Conservation (phyloP, 1,140 invertebrate species). For the Homalodisca vitripennis region DNA sequence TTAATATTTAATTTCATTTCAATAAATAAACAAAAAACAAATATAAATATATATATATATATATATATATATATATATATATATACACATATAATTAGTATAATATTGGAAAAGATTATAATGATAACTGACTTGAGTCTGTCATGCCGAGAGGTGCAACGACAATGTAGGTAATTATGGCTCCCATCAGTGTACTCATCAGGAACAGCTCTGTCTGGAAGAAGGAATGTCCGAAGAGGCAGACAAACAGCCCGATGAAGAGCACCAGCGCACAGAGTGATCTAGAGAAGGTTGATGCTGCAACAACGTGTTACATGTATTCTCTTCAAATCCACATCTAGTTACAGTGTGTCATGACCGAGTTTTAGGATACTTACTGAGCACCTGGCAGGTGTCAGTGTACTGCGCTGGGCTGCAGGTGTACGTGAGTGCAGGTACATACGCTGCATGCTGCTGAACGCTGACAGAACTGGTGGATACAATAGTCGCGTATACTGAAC, state of each 20-base stretch:
- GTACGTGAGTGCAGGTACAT: conserved; percentile 66
- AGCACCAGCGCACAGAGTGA: conserved; percentile 46
- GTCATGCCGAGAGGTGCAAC: background rate
- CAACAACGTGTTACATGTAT: conserved; percentile 35
- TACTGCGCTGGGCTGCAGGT: conserved; percentile 55
- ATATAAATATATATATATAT: too few relatives aligned
- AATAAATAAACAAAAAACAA: too few relatives aligned
- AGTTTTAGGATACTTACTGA: conserved; percentile 46
- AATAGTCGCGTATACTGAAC: conserved; percentile 60
- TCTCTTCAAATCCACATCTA: too few relatives aligned
- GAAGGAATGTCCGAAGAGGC: conserved; percentile 60
- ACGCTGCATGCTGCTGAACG: conserved; percentile 52
- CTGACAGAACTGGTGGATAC: conserved; percentile 50
- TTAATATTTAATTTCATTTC: too few relatives aligned
- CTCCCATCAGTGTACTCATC: conserved; percentile 16
- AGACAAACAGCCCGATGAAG: conserved; percentile 58
- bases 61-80: too few relatives aligned
- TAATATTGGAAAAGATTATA: too few relatives aligned
- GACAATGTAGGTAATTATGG: background rate
- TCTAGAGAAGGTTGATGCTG: conserved; percentile 42
- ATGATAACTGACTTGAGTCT: conserved; percentile 6
- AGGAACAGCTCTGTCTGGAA: conserved; percentile 62
- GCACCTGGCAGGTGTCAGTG: conserved; percentile 50
- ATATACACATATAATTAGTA: too few relatives aligned
- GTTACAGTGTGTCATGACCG: background rate